Evolutionary conservation across 2,797 vertebrate genomes (phyloP), one percentile per base, ranked within the genome.

Genomic region (Bovichtus diacanthus): DNA sequence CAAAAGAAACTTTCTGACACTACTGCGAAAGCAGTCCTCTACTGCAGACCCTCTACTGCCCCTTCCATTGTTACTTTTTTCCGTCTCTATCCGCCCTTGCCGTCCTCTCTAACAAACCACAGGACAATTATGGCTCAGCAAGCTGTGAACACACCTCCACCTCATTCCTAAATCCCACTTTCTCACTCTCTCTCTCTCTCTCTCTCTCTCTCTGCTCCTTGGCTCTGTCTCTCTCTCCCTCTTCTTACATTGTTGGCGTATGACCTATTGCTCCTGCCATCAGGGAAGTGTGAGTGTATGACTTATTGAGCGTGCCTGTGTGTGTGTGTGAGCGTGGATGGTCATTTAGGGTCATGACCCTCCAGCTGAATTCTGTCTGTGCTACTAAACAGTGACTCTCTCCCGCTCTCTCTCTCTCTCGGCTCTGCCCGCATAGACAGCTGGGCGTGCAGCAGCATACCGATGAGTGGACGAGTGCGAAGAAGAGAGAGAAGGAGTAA

Each of bases 211-310:
- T 34, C 36, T 25, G 34, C 8, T 61, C 50, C 46, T 56, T 77
- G 51, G 27, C 29, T 59, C 64, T 19, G 4, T 29, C 44, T 60
- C 53, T 58, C 49, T 58, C 64, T 67, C 38, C 58, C 43, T 74
- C 76, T 62, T 54, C 59, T 70, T 62, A 72, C 60, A 78, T 71
- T 76, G 80, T 85, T 91, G 87, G 83, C 61, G 18, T 59, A 74
- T 90, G 86, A 90, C 87, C 88, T 91, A 77, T 84, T 85, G 86
- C 85, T 78, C 87, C 76, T 88, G 91, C 84, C 88, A 91, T 85
- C 81, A 90, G 82, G 84, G 76, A 81, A 87, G 74, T 78, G 82
- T 70, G 81, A 82, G 79, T 62, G 76, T 85, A 81, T 88, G 87
- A 88, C 87, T 91, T 87, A 89, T 81, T 72, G 87, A 87, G 72